phyloP scores from a whole-genome alignment of 1,140 invertebrate species.

The Conus betulinus region DNA sequence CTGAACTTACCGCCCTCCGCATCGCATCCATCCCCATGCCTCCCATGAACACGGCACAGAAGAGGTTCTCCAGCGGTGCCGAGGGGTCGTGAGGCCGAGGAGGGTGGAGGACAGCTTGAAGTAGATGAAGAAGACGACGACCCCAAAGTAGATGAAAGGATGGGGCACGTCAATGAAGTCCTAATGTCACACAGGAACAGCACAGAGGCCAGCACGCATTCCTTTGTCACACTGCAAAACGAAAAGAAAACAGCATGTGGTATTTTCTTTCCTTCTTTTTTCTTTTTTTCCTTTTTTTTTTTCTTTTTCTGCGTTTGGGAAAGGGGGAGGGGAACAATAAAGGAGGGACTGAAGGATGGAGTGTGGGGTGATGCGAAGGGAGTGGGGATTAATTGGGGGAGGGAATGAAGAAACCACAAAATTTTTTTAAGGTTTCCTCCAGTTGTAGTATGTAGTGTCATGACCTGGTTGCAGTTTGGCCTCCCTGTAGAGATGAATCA shows the following conservation, averaged over 20 bases:
- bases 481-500: no score
- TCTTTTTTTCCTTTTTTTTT: no score
- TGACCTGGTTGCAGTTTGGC: no score
- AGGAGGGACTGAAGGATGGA: no score
- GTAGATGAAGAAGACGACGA: conserved; percentile 99
- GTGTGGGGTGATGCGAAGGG: no score
- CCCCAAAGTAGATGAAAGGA: conserved; percentile 96
- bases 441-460: no score
- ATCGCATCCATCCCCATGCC: conserved; percentile 99
- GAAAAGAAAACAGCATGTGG: background rate
- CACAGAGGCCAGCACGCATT: conserved; percentile 94
- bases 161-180: conserved; percentile 97
- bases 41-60: conserved; percentile 97
- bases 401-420: no score
- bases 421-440: no score
- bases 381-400: no score
- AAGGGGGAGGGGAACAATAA: no score
- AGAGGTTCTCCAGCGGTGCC: conserved; percentile 98
- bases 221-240: conserved; percentile 91
- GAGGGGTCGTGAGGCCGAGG: conserved; percentile 98
- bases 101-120: conserved; percentile 98
- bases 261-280: no score
- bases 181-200: conserved; percentile 97
- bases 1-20: conserved; percentile 62
- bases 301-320: no score